These are phyloP conservation scores for Tautogolabrus adspersus DNA, from an alignment of 2,113 vertebrate genomes.

Conservation along the genomic window DNA sequence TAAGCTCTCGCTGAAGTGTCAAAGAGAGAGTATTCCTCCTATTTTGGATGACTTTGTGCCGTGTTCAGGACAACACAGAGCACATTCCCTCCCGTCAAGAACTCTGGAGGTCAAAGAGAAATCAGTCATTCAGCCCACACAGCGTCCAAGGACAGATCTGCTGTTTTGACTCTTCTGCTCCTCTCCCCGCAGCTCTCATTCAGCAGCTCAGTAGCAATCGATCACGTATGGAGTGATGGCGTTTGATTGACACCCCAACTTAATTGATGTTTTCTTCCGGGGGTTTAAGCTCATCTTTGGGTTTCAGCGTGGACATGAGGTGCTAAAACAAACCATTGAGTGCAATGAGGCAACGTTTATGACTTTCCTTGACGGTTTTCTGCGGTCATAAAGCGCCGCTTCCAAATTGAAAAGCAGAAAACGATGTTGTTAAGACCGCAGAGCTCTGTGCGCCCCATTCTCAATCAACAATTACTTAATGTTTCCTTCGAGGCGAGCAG, in stretches of 20 bases:
- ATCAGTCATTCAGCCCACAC: slow-evolving; percentile 45
- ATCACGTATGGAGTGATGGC: slow-evolving; percentile 26
- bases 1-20: slow-evolving; percentile 61
- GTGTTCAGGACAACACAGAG: slow-evolving; percentile 22
- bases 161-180: not conserved
- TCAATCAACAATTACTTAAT: slow-evolving; percentile 56
- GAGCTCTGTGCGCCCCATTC: slow-evolving; percentile 13
- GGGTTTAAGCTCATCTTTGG: slow-evolving; percentile 8
- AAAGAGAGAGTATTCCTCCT: slow-evolving; percentile 40
- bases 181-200: slow-evolving; percentile 24
- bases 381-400: slow-evolving; percentile 42
- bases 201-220: slow-evolving; percentile 8
- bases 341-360: slow-evolving; percentile 54
- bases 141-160: slow-evolving; percentile 36
- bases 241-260: slow-evolving; percentile 49
- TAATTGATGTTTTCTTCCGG: slow-evolving; percentile 13
- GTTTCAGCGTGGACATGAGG: slow-evolving; percentile 35
- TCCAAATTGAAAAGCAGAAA: slow-evolving; percentile 70
- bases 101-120: slow-evolving; percentile 31
- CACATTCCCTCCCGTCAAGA: not conserved
- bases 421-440: slow-evolving; percentile 44
- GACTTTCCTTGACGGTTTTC: slow-evolving; percentile 47
- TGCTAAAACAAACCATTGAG: slow-evolving; percentile 53
- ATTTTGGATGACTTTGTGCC: slow-evolving; percentile 22
- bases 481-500: slow-evolving; percentile 55